Evolutionary conservation across 64 coral and sea anemone genomes (phyloP), one percentile per base, ranked within the genome.

Genomic region (Montipora sp.): DNA sequence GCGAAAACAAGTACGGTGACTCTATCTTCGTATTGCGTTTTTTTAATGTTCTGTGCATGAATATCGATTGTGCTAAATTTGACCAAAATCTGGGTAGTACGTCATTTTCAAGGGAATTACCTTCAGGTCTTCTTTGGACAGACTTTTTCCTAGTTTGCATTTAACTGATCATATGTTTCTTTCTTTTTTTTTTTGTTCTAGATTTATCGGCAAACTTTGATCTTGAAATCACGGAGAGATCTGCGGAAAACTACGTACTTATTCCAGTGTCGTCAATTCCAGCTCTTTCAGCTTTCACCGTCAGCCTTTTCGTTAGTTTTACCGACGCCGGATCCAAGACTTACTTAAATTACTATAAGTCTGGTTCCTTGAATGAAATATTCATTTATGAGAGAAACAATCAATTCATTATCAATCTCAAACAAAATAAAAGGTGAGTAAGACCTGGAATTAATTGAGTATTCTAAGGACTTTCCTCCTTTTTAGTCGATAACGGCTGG

Each of bases 271-370:
- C 71, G 2, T 67, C 77, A 6, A 9, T 73, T 8, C 83, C 75
- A 43, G 63, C 65, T 20, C 78, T 96, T 16, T n/a, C 21, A 13
- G 84, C 77, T 12, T 92, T 96, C 48, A 96, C 94, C 3, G 8
- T 76, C 59, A 96, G 85, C 75, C 68, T 96, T 10, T 92, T 92
- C 50, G 94, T 88, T 59, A 96, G 88, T 44, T 89, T 89, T 58
- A 96, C 79, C 8, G 48, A 89, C 46, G 10, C 47, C 75, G 87
- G 69, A 0, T 50, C 92, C 48, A 79, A 79, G 59, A 90, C 94
- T 18, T 89, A 84, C 58, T 10, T 96, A 2, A 92, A 87, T 1
- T 96, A 96, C 13, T 91, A 75, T 57, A 69, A 79, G 11, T 0
- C 43, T 5, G 13, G 46, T 9, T 20, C 48, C 4, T n/a, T 20